Evolutionary conservation across 2,888 invertebrate genomes (phyloP).

Genomic region (Zygothrica quintamaculata): DNA sequence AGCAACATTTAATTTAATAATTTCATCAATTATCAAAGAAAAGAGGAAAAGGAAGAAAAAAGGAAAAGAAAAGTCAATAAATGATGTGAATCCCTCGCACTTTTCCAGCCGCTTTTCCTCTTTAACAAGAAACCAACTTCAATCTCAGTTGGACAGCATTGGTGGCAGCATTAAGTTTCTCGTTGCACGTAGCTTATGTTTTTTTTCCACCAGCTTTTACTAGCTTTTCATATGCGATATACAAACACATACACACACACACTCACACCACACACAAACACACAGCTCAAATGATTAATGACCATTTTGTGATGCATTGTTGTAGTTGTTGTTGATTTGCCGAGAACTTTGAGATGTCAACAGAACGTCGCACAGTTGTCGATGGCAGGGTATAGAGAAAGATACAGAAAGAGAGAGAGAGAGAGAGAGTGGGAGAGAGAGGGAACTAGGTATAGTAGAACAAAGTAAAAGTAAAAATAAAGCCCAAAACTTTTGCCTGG

Average conservation of each 20-base stretch:
- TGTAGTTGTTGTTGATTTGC: conserved; percentile 61
- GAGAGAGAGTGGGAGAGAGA: not conserved
- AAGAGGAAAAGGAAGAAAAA: conserved; percentile 6
- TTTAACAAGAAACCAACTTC: conserved; percentile 21
- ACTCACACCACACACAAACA: conserved; percentile 14
- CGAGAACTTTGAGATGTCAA: conserved; percentile 54
- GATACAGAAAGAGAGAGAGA: not conserved
- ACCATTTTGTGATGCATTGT: conserved; percentile 59
- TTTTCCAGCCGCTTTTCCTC: not conserved
- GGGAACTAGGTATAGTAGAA: conserved; percentile 12
- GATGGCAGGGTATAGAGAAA: conserved; percentile 47
- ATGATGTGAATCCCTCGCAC: conserved; percentile 12
- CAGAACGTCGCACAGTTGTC: conserved; percentile 62
- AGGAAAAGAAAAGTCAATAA: conserved; percentile 19
- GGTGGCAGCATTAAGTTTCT: conserved; percentile 41
- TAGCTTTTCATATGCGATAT: conserved; percentile 33
- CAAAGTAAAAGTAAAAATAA: conserved; percentile 73
- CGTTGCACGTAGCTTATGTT: conserved; percentile 64
- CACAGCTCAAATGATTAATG: conserved; percentile 80
- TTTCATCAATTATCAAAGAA: conserved; percentile 46
- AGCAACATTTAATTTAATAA: conserved; percentile 33
- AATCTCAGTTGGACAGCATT: conserved; percentile 57
- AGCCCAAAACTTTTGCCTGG: conserved; percentile 71
- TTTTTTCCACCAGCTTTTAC: conserved; percentile 40
- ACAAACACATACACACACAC: conserved; percentile 20